Evolutionary conservation across 2,797 vertebrate species (phyloP).

Genomic region (Hybognathus amarus): DNA sequence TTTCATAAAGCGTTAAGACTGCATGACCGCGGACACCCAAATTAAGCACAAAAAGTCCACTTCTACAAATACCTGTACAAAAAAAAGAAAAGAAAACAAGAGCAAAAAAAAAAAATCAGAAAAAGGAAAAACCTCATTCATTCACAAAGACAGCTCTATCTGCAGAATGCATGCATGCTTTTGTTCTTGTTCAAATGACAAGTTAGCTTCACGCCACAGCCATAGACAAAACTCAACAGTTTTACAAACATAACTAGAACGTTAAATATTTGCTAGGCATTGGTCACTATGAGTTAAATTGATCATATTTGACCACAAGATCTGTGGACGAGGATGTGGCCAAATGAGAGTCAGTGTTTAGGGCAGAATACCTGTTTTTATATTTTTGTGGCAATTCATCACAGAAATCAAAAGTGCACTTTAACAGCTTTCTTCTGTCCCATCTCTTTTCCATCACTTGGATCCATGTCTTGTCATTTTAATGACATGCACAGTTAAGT

Average conservation of each 20-base stretch:
- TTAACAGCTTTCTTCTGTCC: not conserved
- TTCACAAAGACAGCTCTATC: constrained; percentile 77
- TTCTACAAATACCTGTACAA: constrained; percentile 80
- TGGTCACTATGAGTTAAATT: constrained; percentile 52
- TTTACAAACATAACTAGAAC: constrained; percentile 79
- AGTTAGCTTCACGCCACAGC: constrained; percentile 80
- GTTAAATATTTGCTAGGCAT: constrained; percentile 74
- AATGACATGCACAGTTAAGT: constrained; percentile 16
- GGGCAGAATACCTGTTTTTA: constrained; percentile 17
- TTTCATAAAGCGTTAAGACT: constrained; percentile 68
- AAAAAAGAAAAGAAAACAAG: constrained; percentile 63
- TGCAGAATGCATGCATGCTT: constrained; percentile 80
- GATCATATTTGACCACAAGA: constrained; percentile 42
- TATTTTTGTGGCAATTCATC: constrained; percentile 33
- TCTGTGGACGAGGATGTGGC: constrained; percentile 34
- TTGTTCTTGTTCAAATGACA: constrained; percentile 71
- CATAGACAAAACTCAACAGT: constrained; percentile 75
- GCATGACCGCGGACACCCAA: constrained; percentile 73
- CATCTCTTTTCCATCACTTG: not conserved
- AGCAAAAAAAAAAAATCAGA: constrained; percentile 68
- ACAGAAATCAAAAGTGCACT: constrained; percentile 48
- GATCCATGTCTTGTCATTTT: not conserved
- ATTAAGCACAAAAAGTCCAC: constrained; percentile 73
- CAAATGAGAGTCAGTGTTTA: constrained; percentile 25
- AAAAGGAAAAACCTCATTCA: constrained; percentile 73